A percentile compares a stretch with the other conserved stretches of the same genome.
These are phyloP conservation scores for Halcyon malimbica DNA, from an alignment of 2,113 vertebrate species.

Conservation along the genomic window DNA sequence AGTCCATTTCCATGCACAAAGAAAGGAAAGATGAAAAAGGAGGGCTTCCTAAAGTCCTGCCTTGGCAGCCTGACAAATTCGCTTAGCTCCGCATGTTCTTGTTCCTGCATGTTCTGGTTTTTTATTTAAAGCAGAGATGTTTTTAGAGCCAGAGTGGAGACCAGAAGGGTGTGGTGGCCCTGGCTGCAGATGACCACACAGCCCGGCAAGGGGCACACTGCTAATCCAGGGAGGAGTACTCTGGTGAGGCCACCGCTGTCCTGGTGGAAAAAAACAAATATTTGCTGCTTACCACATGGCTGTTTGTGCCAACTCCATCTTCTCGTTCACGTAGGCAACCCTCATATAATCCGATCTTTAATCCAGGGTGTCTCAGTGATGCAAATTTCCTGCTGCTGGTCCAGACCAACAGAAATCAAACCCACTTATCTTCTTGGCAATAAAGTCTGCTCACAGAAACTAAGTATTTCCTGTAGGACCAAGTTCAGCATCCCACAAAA, in stretches of 20 bases:
- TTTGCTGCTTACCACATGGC: not conserved
- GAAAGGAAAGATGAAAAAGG: not conserved
- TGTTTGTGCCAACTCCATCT: not conserved
- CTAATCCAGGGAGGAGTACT: not conserved
- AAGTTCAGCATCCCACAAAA: not conserved
- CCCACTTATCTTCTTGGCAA: not conserved
- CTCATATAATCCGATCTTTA: not conserved
- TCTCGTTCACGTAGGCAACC: fast-evolving
- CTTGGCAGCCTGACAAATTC: not conserved
- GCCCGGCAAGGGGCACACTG: not conserved
- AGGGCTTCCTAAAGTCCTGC: not conserved
- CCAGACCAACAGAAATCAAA: not conserved
- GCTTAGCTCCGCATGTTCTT: not conserved
- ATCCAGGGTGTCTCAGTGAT: not conserved
- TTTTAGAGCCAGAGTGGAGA: not conserved
- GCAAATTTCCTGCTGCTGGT: not conserved
- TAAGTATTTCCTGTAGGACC: not conserved
- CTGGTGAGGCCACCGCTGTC: fast-evolving
- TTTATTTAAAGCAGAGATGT: not conserved
- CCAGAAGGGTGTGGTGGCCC: not conserved
- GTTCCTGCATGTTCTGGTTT: not conserved
- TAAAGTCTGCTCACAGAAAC: not conserved
- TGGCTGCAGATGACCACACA: not conserved
- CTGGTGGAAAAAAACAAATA: not conserved
- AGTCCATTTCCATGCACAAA: conserved; percentile 54